A percentile compares a stretch with the other conserved stretches of the same genome.
Evolutionary conservation across 1,140 invertebrate genomes (phyloP).

Genomic region (Sminthurinus signatus): DNA sequence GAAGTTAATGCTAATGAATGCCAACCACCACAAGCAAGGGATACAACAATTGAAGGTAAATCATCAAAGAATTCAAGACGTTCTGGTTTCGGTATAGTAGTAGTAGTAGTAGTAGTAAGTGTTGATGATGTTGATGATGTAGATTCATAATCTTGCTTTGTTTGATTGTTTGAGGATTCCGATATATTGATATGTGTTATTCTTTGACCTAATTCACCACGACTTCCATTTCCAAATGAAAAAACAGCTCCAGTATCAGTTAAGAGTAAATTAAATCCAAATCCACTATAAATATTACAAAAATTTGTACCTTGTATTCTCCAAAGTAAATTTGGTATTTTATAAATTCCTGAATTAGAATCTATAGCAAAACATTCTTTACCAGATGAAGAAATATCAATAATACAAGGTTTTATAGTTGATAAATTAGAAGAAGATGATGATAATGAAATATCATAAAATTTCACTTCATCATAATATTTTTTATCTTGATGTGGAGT

Average conservation of each 20-base stretch:
- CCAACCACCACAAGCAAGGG: slow-evolving; percentile 55
- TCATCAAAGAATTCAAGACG: slow-evolving; percentile 39
- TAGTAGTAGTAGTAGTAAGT: not conserved
- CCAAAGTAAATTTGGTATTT: slow-evolving; percentile 11
- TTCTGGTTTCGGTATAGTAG: not conserved
- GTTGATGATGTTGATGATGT: too few relatives aligned
- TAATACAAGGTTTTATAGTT: slow-evolving; percentile 11
- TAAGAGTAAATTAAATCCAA: slow-evolving; percentile 69
- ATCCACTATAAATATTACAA: slow-evolving; percentile 62
- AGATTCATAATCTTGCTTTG: too few relatives aligned
- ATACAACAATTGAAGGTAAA: slow-evolving; percentile 50
- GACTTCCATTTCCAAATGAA: slow-evolving; percentile 67
- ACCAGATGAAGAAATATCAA: slow-evolving; percentile 18
- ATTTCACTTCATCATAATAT: too few relatives aligned
- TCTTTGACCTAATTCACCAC: slow-evolving; percentile 75
- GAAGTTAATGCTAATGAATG: slow-evolving; percentile 48
- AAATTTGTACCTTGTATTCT: slow-evolving; percentile 46
- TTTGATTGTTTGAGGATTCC: slow-evolving; percentile 42
- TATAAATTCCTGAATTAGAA: slow-evolving; percentile 20
- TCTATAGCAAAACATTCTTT: slow-evolving; percentile 20
- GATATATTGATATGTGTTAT: too few relatives aligned
- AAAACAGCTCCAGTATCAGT: slow-evolving; percentile 65
- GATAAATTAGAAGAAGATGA: too few relatives aligned
- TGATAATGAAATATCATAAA: too few relatives aligned
- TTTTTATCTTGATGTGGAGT: too few relatives aligned